Base-by-base conservation (phyloP, 2,888 invertebrate species). In the Aphidoletes aphidimyza region DNA sequence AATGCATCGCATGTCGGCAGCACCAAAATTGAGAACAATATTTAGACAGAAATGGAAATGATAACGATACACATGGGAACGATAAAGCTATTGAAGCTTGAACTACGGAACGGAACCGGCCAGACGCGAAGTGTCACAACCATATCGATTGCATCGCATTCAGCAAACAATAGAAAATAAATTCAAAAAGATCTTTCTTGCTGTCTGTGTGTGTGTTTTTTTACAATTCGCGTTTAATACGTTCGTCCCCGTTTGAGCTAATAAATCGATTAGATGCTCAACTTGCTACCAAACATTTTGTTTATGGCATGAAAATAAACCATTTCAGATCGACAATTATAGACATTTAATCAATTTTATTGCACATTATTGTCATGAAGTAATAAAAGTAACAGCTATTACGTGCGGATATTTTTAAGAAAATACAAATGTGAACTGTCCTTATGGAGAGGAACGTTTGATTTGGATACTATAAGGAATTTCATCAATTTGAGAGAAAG, bases 321-420 rank as follows among this genome's bases (percentile, higher is more conserved):
- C 36, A 37, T 81, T 37, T 37, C 81, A 37, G 19, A 1, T 37
- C 37, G 81, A 81, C 81, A 81, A 81, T 81, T 81, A 81, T 81
- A 37, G 81, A 36, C 81, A 81, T 81, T 81, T 81, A 81, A 81
- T 81, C 81, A 81, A 81, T 81, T 81, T 81, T 81, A 81, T 81
- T 81, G 81, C 81, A 81, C 81, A 81, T 81, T 81, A 81, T 81
- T n/a, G 37, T 81, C 14, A 22, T 81, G 37, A 81, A 81, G 6
- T 37, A 36, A 81, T 81, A 81, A 81, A 81, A 81, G 30, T 69
- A 69, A 69, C 30, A 69, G 69, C 69, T 14, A 69, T 34, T 26
- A 69, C 69, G 69, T 69, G 69, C 69, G 14, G 30, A n/a, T 14
- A 30, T 54, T 14, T 17, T 26, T 14, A 54, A 54, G 22, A 54